phyloP scores from a whole-genome alignment of 2,797 vertebrate genomes.

The Malurus leucopterus region DNA sequence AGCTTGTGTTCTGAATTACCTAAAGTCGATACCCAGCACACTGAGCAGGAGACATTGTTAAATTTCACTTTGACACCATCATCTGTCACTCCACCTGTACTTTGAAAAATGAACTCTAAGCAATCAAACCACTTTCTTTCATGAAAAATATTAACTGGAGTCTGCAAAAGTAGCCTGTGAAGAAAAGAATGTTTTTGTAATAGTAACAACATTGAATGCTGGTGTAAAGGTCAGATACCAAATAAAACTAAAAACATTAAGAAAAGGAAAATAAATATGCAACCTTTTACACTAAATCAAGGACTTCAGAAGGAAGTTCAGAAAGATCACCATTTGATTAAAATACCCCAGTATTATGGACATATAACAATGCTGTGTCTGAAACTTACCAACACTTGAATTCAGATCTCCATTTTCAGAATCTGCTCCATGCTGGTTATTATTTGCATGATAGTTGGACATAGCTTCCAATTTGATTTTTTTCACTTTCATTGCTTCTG shows the following conservation, averaged over 20 bases:
- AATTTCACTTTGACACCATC: conserved; percentile 52
- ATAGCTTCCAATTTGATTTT: conserved; percentile 99
- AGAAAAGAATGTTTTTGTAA: conserved; percentile 23
- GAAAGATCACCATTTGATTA: background rate
- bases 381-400: conserved; percentile 90
- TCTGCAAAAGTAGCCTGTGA: conserved; percentile 17
- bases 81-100: conserved; percentile 48
- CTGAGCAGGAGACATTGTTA: conserved; percentile 53
- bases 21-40: conserved; percentile 45
- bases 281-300: background rate
- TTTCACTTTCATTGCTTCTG: conserved; percentile 99
- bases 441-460: conserved; percentile 94
- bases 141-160: conserved; percentile 30
- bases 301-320: background rate
- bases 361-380: background rate
- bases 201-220: background rate
- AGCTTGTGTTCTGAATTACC: conserved; percentile 51
- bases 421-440: conserved; percentile 89
- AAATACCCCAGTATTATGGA: background rate
- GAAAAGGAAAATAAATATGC: background rate
- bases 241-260: background rate
- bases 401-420: conserved; percentile 96
- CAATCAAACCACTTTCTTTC: conserved; percentile 47
- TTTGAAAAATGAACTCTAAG: conserved; percentile 61
- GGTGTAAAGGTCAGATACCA: background rate